Conservation (phyloP, 2,113 vertebrate genomes). For the Pomatorhinus ruficollis region DNA sequence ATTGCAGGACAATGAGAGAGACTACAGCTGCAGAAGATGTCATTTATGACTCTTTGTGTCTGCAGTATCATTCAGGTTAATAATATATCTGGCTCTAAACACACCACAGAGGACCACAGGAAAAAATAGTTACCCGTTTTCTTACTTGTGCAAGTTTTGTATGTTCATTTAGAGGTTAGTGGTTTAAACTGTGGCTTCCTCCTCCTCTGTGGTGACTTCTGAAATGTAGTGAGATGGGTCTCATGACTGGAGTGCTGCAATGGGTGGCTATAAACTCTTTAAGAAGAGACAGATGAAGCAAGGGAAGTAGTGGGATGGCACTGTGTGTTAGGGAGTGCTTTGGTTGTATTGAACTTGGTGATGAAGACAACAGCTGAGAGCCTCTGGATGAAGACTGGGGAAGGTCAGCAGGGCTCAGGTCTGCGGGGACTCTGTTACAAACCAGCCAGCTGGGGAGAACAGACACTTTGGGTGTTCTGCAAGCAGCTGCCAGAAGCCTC, state of each 20-base stretch:
- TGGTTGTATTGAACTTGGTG: neutral
- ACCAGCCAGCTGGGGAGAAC: too few relatives aligned
- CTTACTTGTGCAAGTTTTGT: neutral
- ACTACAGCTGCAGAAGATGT: neutral
- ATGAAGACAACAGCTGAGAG: neutral
- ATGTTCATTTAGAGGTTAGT: neutral
- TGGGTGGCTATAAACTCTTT: neutral
- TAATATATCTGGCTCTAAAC: neutral
- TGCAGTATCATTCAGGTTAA: neutral
- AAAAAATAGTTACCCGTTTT: neutral
- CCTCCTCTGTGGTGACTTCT: neutral
- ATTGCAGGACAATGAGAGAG: neutral
- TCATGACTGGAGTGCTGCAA: neutral
- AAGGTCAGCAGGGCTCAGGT: accelerated
- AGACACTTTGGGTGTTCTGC: accelerated
- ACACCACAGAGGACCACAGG: neutral
- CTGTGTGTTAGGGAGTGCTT: neutral
- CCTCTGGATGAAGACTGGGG: neutral
- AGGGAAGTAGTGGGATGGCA: neutral
- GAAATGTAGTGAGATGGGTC: accelerated
- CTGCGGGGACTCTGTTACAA: accelerated
- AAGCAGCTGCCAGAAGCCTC: neutral
- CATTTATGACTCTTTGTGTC: neutral
- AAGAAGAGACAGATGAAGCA: neutral
- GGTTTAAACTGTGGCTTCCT: neutral